Evolutionary conservation across 2,113 vertebrate species (phyloP).

Genomic region (Triplophysa rosa): DNA sequence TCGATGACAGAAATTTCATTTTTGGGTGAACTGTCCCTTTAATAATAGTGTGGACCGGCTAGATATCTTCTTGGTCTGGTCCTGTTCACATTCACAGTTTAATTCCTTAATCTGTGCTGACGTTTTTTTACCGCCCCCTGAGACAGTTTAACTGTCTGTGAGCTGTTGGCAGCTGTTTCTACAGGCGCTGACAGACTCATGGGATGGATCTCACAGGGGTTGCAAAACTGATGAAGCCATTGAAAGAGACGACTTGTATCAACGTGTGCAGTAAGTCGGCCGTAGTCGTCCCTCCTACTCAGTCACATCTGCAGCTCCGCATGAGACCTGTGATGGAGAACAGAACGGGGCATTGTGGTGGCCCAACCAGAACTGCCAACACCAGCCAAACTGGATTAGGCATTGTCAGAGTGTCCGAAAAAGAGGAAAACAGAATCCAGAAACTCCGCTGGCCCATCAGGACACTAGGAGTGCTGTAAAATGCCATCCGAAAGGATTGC

Average conservation of each 20-base stretch:
- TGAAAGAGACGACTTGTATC: slow-evolving; percentile 62
- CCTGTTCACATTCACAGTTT: slow-evolving; percentile 29
- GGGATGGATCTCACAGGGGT: slow-evolving; percentile 13
- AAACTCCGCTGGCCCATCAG: slow-evolving; percentile 47
- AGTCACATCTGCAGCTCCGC: slow-evolving; percentile 71
- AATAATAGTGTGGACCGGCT: no score
- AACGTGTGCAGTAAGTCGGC: slow-evolving; percentile 56
- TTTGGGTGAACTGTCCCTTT: no score
- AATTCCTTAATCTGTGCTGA: slow-evolving; percentile 32
- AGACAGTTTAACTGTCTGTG: slow-evolving; percentile 15
- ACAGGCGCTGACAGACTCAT: neutral
- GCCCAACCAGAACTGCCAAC: slow-evolving; percentile 61
- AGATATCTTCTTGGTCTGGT: slow-evolving; percentile 7
- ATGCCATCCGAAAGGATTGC: slow-evolving; percentile 20
- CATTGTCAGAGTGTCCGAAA: slow-evolving; percentile 55
- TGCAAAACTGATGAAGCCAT: slow-evolving; percentile 22
- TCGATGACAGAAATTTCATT: no score
- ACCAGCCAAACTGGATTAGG: slow-evolving; percentile 64
- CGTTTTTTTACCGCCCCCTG: slow-evolving; percentile 3
- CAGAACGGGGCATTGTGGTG: slow-evolving; percentile 73
- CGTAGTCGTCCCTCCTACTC: slow-evolving; percentile 30
- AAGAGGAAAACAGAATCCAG: slow-evolving; percentile 51
- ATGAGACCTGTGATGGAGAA: slow-evolving; percentile 63
- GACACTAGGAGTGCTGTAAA: slow-evolving; percentile 54
- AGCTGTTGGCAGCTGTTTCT: neutral